Evolutionary conservation across 2,113 vertebrate genomes (phyloP).

Genomic region (Mirza zaza): DNA sequence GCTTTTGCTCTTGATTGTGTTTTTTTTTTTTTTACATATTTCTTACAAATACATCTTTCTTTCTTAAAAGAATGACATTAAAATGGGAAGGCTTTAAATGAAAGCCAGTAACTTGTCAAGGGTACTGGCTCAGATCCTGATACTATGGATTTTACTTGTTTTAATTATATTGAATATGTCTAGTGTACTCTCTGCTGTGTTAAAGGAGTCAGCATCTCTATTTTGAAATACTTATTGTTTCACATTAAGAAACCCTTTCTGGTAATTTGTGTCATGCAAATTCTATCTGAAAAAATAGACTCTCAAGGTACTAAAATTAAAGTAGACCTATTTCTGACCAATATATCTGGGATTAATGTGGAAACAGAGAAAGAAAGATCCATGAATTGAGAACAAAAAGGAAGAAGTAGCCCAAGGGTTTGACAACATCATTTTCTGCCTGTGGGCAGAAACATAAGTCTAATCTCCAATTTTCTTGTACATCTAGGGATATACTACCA

Average conservation of each 20-base stretch:
- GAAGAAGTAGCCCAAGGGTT: background rate
- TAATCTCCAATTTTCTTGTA: background rate
- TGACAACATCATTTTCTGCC: background rate
- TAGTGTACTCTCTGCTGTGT: constrained; percentile 56
- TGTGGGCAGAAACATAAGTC: background rate
- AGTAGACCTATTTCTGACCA: background rate
- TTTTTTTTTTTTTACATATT: constrained; percentile 54
- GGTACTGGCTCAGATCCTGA: constrained; percentile 68
- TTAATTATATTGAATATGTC: constrained; percentile 72
- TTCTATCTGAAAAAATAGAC: constrained; percentile 52
- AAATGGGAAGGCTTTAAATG: constrained; percentile 73
- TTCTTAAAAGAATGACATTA: constrained; percentile 64
- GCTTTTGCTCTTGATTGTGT: constrained; percentile 76
- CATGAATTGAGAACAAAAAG: background rate
- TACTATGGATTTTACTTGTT: constrained; percentile 69
- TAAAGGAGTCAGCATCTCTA: constrained; percentile 58
- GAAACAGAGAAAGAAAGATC: background rate
- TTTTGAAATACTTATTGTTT: constrained; percentile 58
- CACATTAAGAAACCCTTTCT: constrained; percentile 56
- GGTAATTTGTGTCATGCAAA: constrained; percentile 58
- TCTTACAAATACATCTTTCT: constrained; percentile 72
- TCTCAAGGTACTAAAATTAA: constrained; percentile 48
- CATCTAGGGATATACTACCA: fast-evolving
- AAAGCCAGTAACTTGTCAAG: constrained; percentile 73
- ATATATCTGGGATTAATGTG: background rate